Percentiles rank a stretch among this genome's conserved stretches.
phyloP scores from a whole-genome alignment of 2,113 vertebrate species.

The Cnemophilus loriae region DNA sequence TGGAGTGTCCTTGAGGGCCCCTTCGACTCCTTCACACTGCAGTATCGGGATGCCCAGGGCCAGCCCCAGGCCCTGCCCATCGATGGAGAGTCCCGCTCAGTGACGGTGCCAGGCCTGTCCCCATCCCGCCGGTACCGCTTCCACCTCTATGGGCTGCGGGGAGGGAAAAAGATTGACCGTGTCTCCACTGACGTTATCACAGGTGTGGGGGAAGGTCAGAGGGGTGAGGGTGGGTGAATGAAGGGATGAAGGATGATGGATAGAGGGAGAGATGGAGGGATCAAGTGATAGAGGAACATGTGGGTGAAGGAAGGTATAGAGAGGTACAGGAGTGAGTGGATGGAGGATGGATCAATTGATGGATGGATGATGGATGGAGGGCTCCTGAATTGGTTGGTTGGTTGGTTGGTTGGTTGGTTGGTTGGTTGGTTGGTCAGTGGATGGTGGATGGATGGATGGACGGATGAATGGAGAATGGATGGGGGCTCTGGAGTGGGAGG shows the following conservation, averaged over 20 bases:
- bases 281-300: not conserved
- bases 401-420: not conserved
- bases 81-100: rapidly evolving
- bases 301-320: not conserved
- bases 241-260: not conserved
- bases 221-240: not conserved
- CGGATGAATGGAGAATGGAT: not conserved
- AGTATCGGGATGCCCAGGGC: not conserved
- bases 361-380: not conserved
- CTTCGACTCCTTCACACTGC: constrained; percentile 62
- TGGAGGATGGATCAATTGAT: not conserved
- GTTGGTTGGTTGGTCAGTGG: not conserved
- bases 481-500: not conserved
- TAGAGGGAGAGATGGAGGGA: too few relatives aligned
- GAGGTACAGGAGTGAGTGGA: not conserved
- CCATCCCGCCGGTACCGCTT: not conserved
- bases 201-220: not conserved
- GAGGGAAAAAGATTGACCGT: not conserved
- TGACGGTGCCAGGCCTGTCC: not conserved
- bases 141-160: not conserved
- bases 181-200: not conserved
- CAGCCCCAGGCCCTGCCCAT: not conserved
- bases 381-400: not conserved
- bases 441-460: not conserved
- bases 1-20: constrained; percentile 35